A percentile compares a stretch with the other conserved stretches of the same genome.
Evolutionary conservation across 2,888 invertebrate genomes (phyloP).

Genomic region (Ophonus ardosiacus): DNA sequence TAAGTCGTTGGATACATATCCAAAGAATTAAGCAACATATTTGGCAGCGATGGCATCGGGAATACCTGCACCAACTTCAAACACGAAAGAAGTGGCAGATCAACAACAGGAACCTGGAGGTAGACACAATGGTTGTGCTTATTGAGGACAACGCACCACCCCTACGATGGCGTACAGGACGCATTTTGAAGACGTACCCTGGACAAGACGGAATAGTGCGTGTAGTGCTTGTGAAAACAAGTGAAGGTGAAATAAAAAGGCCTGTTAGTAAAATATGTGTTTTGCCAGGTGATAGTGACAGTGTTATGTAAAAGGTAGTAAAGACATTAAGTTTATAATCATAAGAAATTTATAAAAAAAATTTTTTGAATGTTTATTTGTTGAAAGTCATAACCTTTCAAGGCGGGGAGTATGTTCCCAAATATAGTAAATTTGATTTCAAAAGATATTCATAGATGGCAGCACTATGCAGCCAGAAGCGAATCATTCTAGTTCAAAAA

Average conservation of each 20-base stretch:
- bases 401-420: too few species aligned
- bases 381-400: too few species aligned
- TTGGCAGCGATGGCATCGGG: background rate
- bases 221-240: conserved; percentile 13
- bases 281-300: background rate
- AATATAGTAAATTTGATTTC: too few species aligned
- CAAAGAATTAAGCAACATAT: background rate
- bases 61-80: background rate
- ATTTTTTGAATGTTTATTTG: too few species aligned
- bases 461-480: too few species aligned
- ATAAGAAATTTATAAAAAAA: too few species aligned
- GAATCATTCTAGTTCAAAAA: too few species aligned
- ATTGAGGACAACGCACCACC: background rate
- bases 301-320: background rate
- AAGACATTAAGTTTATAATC: too few species aligned
- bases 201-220: conserved; percentile 2
- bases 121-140: background rate
- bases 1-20: background rate
- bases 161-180: background rate
- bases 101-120: background rate
- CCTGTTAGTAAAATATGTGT: conserved; percentile 16
- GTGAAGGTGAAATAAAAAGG: conserved; percentile 2
- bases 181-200: background rate
- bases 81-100: background rate
- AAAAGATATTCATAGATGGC: too few species aligned